Percentiles rank a stretch among this genome's conserved stretches.
Conservation (phyloP, 2,797 vertebrate species). For the Sandelia bainsii region DNA sequence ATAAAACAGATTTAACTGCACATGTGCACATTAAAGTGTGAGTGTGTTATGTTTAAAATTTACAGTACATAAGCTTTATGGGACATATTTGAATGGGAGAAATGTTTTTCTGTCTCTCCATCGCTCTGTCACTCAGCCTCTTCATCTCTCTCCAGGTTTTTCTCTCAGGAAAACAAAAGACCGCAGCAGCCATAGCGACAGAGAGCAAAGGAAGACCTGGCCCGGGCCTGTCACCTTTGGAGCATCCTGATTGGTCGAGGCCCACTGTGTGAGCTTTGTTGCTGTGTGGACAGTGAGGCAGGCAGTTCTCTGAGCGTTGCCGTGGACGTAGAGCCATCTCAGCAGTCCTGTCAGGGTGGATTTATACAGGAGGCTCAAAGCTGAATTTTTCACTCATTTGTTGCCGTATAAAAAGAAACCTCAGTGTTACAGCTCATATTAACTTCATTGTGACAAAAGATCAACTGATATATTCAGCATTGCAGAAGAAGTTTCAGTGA, state of each 20-base stretch:
- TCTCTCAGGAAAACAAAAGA: constrained; percentile 66
- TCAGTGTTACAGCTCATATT: constrained; percentile 9
- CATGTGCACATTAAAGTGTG: neutral
- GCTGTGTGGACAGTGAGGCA: constrained; percentile 78
- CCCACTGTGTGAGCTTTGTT: constrained; percentile 75
- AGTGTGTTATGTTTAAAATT: neutral
- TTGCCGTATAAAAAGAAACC: constrained; percentile 46
- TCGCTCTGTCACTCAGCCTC: constrained; percentile 32
- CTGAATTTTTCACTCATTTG: constrained; percentile 38
- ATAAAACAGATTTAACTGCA: neutral
- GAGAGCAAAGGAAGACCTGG: constrained; percentile 81
- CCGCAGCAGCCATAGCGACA: constrained; percentile 82
- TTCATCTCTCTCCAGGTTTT: constrained; percentile 50
- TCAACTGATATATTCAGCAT: constrained; percentile 24
- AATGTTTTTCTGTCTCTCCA: constrained; percentile 20
- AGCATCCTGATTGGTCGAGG: constrained; percentile 79
- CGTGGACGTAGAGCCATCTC: constrained; percentile 78
- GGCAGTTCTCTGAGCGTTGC: constrained; percentile 75
- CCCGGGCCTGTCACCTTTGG: constrained; percentile 77
- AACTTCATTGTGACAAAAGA: constrained; percentile 10
- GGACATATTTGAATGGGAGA: constrained; percentile 16
- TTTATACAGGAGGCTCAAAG: constrained; percentile 67
- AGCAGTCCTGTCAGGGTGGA: constrained; percentile 80
- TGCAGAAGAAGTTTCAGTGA: neutral
- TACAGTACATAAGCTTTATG: neutral